Base-by-base conservation (phyloP, 2,797 vertebrate species). In the Acipenser oxyrinchus region DNA sequence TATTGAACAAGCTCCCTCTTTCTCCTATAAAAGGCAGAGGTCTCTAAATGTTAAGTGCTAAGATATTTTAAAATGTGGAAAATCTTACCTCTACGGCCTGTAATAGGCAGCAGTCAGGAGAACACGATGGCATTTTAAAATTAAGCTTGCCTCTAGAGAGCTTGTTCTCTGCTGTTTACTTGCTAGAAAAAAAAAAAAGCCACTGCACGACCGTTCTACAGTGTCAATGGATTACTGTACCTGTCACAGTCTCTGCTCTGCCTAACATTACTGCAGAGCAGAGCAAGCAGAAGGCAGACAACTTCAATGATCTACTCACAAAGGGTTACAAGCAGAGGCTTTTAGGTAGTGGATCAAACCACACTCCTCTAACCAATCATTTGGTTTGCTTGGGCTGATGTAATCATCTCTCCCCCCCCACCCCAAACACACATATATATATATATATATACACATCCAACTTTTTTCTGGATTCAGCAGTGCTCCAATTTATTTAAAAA, bases 61-160 rank as follows among this genome's bases (percentile, higher is more conserved):
- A 70, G 70, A 74, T 69, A 81, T 72, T 66, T 49, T 1, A 67
- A 73, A 69, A 79, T 48, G 72, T 9, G 67, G 71, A 74, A 77
- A 76, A 79, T 77, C 92, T 93, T 90, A 93, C 92, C 93, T 93
- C 89, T 70, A 87, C 85, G 55, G 90, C 83, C 83, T 72, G 88
- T 81, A 93, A 88, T 79, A 92, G 86, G 86, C 91, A 91, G 89
- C 92, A 92, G 83, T 89, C 86, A 50, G 90, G 86, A 81, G 92
- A 92, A 84, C 90, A 92, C 83, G 91, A 93, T 75, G 93, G 93
- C 91, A 94, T 95, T 92, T 90, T 93, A 84, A 86, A 87, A 85
- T 64, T 81, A 71, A 86, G 79, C 77, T 77, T 75, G 81, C 76
- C 83, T 88, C 82, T 81, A 80, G 83, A 74, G 68, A 74, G 75